A percentile compares a stretch with the other conserved stretches of the same genome.
phyloP scores from a whole-genome alignment of 2,797 vertebrate species.

The Clarias laeviceps region DNA sequence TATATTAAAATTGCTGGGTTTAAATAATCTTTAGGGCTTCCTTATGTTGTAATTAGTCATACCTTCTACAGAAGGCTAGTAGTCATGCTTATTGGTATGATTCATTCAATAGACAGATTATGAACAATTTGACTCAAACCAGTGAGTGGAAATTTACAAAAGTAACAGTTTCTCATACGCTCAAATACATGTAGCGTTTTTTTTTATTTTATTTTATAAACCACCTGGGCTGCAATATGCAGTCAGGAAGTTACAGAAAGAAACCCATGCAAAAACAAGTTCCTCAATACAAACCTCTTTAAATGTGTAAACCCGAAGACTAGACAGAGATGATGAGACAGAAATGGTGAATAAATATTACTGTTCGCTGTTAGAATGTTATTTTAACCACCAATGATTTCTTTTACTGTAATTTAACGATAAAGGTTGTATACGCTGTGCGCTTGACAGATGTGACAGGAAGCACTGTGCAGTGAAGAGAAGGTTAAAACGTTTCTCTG shows the following conservation, averaged over 20 bases:
- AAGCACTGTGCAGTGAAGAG: not conserved
- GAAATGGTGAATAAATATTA: not conserved
- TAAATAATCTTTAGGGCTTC: no score
- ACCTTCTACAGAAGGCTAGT: no score
- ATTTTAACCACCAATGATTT: not conserved
- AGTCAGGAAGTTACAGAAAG: slow-evolving; percentile 23
- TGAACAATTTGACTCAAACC: not conserved
- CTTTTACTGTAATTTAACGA: not conserved
- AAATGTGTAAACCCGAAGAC: not conserved
- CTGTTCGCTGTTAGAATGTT: not conserved
- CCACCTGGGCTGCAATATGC: not conserved
- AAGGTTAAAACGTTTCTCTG: slow-evolving; percentile 9
- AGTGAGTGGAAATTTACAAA: not conserved
- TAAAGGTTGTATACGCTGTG: not conserved
- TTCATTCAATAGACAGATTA: not conserved
- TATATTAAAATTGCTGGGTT: no score
- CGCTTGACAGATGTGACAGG: not conserved
- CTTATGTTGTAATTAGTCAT: no score
- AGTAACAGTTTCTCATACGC: not conserved
- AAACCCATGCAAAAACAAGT: not conserved
- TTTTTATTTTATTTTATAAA: not conserved
- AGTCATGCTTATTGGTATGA: no score
- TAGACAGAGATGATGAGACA: not conserved
- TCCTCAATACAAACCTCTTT: not conserved
- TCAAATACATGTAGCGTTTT: not conserved